Conservation (phyloP, 2,113 vertebrate species). For the Sigmodon hispidus region DNA sequence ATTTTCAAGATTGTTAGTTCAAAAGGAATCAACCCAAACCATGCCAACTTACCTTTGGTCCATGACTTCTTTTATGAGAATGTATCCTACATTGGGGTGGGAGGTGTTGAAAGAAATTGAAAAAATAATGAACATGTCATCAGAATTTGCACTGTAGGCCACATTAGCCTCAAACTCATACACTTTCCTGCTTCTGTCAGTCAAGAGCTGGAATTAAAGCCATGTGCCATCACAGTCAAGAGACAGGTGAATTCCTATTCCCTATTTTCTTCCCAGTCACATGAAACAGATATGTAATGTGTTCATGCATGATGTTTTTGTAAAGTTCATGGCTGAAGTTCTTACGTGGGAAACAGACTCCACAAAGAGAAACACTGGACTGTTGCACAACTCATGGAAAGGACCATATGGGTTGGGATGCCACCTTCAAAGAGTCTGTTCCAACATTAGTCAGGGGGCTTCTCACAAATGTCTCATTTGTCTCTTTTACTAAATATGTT, state of each 20-base stretch:
- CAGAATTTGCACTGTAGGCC: not conserved
- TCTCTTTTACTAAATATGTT: not conserved
- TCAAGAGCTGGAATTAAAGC: not conserved
- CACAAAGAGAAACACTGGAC: too few relatives aligned
- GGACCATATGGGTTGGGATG: not conserved
- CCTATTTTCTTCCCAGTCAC: not conserved
- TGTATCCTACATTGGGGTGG: not conserved
- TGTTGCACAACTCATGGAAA: not conserved
- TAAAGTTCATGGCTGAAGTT: too few relatives aligned
- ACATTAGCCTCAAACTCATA: too few relatives aligned
- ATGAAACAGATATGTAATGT: not conserved
- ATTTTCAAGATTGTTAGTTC: not conserved
- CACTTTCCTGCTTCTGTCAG: too few relatives aligned
- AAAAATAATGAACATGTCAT: not conserved
- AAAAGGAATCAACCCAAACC: not conserved
- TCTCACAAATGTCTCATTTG: not conserved
- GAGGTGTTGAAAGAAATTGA: not conserved
- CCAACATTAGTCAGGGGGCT: rapidly evolving
- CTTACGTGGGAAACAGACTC: too few relatives aligned
- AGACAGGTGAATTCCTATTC: too few relatives aligned
- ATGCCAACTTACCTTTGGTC: not conserved
- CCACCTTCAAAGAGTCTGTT: not conserved
- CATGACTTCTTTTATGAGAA: not conserved
- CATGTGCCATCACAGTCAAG: too few relatives aligned
- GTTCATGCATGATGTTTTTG: too few relatives aligned